Base-by-base conservation (phyloP, 2,797 vertebrate genomes). In the Dallia pectoralis region DNA sequence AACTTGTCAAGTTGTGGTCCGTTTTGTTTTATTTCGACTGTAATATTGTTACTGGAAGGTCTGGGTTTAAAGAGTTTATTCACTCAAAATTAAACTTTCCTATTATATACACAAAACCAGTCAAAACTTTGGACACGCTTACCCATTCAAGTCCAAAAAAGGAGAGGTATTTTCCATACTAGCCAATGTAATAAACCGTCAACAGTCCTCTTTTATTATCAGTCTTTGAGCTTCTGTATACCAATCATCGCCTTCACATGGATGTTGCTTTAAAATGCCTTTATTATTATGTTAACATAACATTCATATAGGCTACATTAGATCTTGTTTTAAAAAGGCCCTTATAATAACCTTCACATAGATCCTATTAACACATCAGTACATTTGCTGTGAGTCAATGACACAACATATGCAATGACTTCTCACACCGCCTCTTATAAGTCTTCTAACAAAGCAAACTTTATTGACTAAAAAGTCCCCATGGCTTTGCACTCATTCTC, bases 391-490 rank as follows among this genome's bases (percentile, higher is more conserved):
- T 8, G 29, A 73, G 48, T 63, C 64, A 73, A 67, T 73, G 0
- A 40, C 12, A 18, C 30, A 16, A 14, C 18, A 4, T 16, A 75
- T 77, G 69, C 66, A 79, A 79, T 78, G 2, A 18, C 27, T 4
- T 51, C 8, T 40, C 59, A 48, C 75, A 18, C 67, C 53, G 47
- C 32, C 30, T 29, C 12, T 19, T 56, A 56, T 19, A 56, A n/a
- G n/a, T n/a, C 51, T n/a, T 56, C 51, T 56, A 56, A 22, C 51
- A n/a, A 56, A 19, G 19, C 1, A 56, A 56, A 56, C 49, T 6
- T 51, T 16, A 51, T 4, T 51, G 8, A 6, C 6, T 19, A 19
- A 19, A n/a, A 5, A 51, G 14, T 51, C 18, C 18, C 15, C 18
- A 51, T 51, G 19, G 49, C 49, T 40, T 40, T 9, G 9, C 36